Conservation (phyloP, 2,797 vertebrate species). For the Sebastes iracundus region DNA sequence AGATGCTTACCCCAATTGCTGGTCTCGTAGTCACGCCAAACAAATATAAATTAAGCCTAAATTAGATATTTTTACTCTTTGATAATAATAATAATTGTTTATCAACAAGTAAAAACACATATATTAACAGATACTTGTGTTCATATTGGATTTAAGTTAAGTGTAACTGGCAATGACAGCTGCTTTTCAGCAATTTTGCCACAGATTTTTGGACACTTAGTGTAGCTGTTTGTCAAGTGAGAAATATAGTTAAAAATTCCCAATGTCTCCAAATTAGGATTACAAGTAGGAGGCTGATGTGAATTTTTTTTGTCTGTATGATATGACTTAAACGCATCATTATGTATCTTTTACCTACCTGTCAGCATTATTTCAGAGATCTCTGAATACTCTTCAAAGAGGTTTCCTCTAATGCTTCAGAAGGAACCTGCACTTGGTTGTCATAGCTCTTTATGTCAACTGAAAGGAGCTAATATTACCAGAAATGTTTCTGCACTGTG, state of each 20-base stretch:
- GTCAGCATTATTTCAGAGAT: not conserved
- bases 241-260: too few species aligned
- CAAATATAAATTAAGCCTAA: too few species aligned
- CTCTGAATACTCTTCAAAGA: not conserved
- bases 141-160: not conserved
- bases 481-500: not conserved
- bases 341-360: not conserved
- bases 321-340: not conserved
- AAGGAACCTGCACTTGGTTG: not conserved
- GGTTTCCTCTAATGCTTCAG: not conserved
- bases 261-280: rapidly evolving
- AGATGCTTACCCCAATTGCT: too few species aligned
- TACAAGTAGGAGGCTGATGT: too few species aligned
- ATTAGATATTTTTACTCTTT: too few species aligned
- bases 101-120: too few species aligned
- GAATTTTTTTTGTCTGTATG: not conserved
- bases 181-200: not conserved
- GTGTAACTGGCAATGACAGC: not conserved
- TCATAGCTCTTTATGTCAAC: not conserved
- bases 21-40: too few species aligned
- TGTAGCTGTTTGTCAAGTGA: not conserved
- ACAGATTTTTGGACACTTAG: not conserved
- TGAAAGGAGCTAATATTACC: not conserved
- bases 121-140: not conserved
- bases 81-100: too few species aligned